Base-by-base conservation (phyloP, 2,888 invertebrate genomes). In the Folsomia manolachei region DNA sequence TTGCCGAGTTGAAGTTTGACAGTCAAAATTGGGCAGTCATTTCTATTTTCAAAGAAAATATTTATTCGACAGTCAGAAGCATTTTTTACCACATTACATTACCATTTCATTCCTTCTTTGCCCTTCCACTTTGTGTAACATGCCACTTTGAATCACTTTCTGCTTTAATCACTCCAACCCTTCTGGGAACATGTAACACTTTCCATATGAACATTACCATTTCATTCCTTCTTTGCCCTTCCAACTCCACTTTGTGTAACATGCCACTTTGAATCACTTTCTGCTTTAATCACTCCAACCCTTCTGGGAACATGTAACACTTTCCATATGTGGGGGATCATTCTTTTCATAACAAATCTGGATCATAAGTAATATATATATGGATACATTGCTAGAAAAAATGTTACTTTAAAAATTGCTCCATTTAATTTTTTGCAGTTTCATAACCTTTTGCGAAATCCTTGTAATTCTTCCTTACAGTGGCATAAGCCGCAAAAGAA, bases 11-110 rank as follows among this genome's bases (percentile, higher is more conserved):
- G 39, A 39, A 39, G 39, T 39, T 39, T 39, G 39, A 39, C 39
- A 39, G 39, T 39, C 39, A 7, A n/a, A 60, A 60, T 60, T 60
- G 60, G 21, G 9, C 21, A 60, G 60, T 60, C 60, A 60, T 21
- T 60, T 60, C 60, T 39, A 60, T 60, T 60, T 60, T 19, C 60
- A 60, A 60, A n/a, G 60, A 60, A 60, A 60, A 60, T 60, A 60
- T 60, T 60, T 60, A 60, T 60, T n/a, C 21, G n/a, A n/a, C 4
- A 21, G 21, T 19, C 60, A 60, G 60, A 39, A 39, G 39, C 14
- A 9, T 39, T 39, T 39, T 39, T 39, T 39, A 39, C 39, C 14
- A 4, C 39, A 39, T 39, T 39, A 39, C 39, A 39, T 39, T 39
- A 39, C 39, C 39, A 39, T n/a, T n/a, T n/a, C 39, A 39, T 9